Evolutionary conservation across 2,797 vertebrate species (phyloP).

Genomic region (Danio jaintianensis): DNA sequence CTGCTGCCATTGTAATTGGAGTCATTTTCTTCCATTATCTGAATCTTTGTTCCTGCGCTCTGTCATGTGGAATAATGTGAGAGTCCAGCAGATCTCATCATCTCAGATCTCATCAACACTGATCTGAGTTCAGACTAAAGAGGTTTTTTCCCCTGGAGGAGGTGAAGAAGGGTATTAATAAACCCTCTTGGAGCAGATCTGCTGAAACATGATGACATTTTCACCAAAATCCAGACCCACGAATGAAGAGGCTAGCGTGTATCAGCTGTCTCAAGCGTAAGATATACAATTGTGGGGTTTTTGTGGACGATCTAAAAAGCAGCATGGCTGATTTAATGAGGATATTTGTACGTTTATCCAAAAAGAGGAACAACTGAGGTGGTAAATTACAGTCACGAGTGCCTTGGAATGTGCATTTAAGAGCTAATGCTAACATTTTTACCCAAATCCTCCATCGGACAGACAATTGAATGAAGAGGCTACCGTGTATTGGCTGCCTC

Average conservation of each 20-base stretch:
- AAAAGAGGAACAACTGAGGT: too few relatives aligned
- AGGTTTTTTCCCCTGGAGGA: constrained; percentile 25
- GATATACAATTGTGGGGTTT: too few relatives aligned
- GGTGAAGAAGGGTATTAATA: constrained; percentile 40
- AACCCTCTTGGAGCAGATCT: neutral
- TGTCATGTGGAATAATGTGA: neutral
- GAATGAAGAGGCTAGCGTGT: too few relatives aligned
- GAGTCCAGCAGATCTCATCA: constrained; percentile 27
- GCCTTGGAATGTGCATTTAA: too few relatives aligned
- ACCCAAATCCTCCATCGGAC: neutral
- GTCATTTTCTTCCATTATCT: constrained; percentile 28
- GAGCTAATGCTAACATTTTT: too few relatives aligned
- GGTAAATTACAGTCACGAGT: too few relatives aligned
- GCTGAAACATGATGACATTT: constrained; percentile 16
- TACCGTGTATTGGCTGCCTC: neutral
- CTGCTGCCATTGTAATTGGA: constrained; percentile 13
- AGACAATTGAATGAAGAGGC: neutral
- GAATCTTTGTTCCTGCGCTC: constrained; percentile 27
- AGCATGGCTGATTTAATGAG: too few relatives aligned
- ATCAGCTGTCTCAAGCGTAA: too few relatives aligned
- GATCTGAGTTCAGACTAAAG: constrained; percentile 20
- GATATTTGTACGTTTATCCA: too few relatives aligned
- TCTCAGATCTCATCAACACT: constrained; percentile 29
- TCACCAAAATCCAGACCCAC: too few relatives aligned
- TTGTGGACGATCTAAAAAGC: too few relatives aligned